Evolutionary conservation across 30 jellyfish, hydroid and myxozoan genomes (phyloP).

Genomic region (Hydractinia echinata): DNA sequence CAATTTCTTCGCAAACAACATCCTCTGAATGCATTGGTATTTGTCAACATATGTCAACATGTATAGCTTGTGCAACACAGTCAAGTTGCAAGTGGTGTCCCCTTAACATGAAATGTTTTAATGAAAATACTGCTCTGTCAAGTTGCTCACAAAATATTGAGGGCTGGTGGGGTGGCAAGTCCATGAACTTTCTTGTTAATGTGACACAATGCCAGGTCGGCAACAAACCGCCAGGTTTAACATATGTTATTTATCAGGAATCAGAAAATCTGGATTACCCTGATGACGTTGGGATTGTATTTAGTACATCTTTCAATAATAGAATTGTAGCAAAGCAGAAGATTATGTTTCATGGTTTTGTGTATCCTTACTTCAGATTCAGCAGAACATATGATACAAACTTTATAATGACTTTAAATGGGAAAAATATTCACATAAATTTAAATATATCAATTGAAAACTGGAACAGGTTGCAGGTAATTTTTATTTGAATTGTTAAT

Average conservation of each 20-base stretch:
- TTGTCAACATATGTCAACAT: conserved; percentile 47
- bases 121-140: background rate
- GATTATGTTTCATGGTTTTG: conserved; percentile 36
- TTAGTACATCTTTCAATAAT: background rate
- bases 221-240: conserved; percentile 58
- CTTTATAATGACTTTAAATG: conserved; percentile 15
- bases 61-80: conserved; percentile 51
- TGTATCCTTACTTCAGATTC: conserved; percentile 51
- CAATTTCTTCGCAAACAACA: conserved; percentile 19
- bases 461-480: background rate
- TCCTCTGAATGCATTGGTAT: conserved; percentile 38
- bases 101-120: background rate
- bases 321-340: background rate
- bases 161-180: conserved; percentile 64
- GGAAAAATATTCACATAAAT: background rate
- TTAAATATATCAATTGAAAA: background rate
- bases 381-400: conserved; percentile 22
- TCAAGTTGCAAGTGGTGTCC: conserved; percentile 37
- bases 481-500: background rate
- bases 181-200: conserved; percentile 19
- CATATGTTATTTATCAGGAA: conserved; percentile 23
- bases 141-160: background rate
- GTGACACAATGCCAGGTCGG: conserved; percentile 36
- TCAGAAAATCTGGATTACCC: conserved; percentile 59
- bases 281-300: conserved; percentile 40